Conservation (phyloP, 53 echinoderm and acorn worm genomes). For the Paracentrotus lividus region DNA sequence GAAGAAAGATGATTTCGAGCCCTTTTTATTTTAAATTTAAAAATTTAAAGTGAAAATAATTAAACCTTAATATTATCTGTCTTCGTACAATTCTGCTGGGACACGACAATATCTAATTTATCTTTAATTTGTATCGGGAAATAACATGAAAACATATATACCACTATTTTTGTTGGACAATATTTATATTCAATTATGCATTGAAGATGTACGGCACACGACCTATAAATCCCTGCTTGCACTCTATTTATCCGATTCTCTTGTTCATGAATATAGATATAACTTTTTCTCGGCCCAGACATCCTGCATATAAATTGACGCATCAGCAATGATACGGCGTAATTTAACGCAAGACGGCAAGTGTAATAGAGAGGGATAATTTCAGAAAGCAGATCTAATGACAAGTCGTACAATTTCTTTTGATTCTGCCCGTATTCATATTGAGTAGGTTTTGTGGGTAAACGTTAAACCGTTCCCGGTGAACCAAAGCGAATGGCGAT, state of each 20-base stretch:
- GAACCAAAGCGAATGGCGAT: not conserved
- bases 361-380: not conserved
- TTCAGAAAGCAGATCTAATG: not conserved
- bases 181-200: not conserved
- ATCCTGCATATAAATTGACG: slow-evolving; percentile 41
- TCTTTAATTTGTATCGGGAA: too few species aligned
- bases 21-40: too few species aligned
- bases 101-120: too few species aligned
- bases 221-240: not conserved
- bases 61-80: too few species aligned
- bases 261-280: slow-evolving; percentile 2
- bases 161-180: not conserved
- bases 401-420: not conserved
- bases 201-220: not conserved
- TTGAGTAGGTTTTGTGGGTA: not conserved
- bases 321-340: not conserved
- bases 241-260: not conserved
- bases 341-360: not conserved
- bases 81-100: too few species aligned
- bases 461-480: not conserved
- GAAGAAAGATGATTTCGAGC: too few species aligned
- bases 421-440: not conserved
- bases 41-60: too few species aligned
- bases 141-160: not conserved
- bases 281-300: not conserved